Evolutionary conservation across 1,140 invertebrate species (phyloP).

Genomic region (Aphis craccivora): DNA sequence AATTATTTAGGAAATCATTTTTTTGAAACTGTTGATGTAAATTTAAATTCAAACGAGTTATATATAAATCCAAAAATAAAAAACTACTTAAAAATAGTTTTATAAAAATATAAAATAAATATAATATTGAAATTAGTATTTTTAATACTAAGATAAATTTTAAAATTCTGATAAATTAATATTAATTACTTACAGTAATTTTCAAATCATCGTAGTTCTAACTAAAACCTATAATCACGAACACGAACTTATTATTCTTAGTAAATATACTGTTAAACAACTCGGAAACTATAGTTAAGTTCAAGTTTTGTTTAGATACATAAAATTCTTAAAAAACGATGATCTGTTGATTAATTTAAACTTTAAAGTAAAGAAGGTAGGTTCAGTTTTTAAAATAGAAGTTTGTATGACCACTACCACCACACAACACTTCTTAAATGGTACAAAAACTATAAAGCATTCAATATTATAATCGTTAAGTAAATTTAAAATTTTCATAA

Average conservation of each 20-base stretch:
- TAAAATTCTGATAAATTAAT: not conserved
- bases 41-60: not conserved
- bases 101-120: conserved; percentile 4
- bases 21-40: not conserved
- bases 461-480: too few species aligned
- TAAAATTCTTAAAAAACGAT: not conserved
- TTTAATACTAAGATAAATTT: not conserved
- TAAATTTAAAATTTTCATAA: not conserved
- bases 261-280: not conserved
- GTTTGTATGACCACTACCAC: not conserved
- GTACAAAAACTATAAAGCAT: not conserved
- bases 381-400: not conserved
- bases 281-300: not conserved
- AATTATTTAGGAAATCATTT: not conserved
- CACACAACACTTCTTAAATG: not conserved
- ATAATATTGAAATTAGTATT: not conserved
- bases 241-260: not conserved
- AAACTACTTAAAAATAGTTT: not conserved
- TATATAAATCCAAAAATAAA: not conserved
- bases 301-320: not conserved
- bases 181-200: not conserved
- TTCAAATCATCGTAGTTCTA: not conserved
- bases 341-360: not conserved
- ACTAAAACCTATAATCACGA: not conserved
- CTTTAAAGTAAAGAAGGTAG: not conserved